Evolutionary conservation across 2,797 vertebrate genomes (phyloP).

Genomic region (Crenichthys baileyi): DNA sequence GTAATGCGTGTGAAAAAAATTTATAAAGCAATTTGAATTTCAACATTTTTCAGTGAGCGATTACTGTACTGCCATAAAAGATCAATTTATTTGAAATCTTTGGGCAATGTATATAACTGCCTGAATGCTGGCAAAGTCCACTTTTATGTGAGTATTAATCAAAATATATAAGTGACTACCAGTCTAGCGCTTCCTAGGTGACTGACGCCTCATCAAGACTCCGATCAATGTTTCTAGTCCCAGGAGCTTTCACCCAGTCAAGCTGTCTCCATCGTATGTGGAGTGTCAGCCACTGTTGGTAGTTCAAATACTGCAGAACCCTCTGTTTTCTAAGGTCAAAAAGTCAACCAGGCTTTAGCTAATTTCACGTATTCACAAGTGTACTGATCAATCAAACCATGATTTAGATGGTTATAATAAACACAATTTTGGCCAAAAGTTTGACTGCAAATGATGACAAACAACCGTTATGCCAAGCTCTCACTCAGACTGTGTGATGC

Average conservation of each 20-base stretch:
- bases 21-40: not conserved
- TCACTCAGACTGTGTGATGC: conserved; percentile 22
- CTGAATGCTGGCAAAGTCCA: too few relatives aligned
- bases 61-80: not conserved
- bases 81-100: not conserved
- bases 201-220: conserved; percentile 43
- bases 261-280: conserved; percentile 57
- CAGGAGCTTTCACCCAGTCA: conserved; percentile 56
- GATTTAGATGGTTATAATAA: conserved; percentile 15
- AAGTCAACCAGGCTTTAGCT: conserved; percentile 42
- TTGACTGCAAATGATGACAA: conserved; percentile 25
- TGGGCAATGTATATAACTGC: not conserved
- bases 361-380: conserved; percentile 54
- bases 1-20: not conserved
- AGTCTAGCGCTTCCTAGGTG: conserved; percentile 41
- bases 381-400: conserved; percentile 37
- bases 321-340: conserved; percentile 62
- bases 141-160: not conserved
- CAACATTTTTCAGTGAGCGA: not conserved
- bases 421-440: conserved; percentile 19
- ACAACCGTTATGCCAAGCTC: conserved; percentile 13
- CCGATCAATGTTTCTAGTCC: conserved; percentile 67
- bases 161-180: not conserved
- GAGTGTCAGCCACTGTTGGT: conserved; percentile 45
- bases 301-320: conserved; percentile 51